Base-by-base conservation (phyloP, 2,113 vertebrate genomes). In the Alouatta palliata region DNA sequence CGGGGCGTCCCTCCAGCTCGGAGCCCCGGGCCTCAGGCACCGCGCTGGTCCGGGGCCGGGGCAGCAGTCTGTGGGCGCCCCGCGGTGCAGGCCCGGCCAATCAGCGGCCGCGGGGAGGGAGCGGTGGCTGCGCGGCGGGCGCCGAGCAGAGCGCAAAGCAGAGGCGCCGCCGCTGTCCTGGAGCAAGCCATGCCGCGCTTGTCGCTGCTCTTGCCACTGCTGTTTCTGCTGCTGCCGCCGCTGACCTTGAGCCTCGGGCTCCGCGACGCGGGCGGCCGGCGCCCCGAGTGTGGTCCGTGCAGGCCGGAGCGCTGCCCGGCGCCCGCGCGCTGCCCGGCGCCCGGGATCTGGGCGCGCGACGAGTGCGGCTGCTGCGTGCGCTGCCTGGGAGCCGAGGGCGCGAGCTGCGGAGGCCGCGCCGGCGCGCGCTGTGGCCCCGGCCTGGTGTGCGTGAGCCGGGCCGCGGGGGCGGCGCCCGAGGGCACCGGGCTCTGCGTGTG, bases 401-500 rank as follows among this genome's bases (percentile, higher is more conserved):
- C 96, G 27, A 92, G 82, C 91, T 98, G 97, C 77, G 97, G 98
- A 11, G 90, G 96, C 1, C n/a, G 1, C 23, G 96, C 85, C 0
- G 98, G 98, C 11, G 96, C 95, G 56, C 98, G 98, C 71, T 98
- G 98, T 20, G 98, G 97, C 30, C 98, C 98, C 0, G 98, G 98
- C 6, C 97, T 98, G 49, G 98, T 98, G 94, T 99, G 98, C 89
- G 98, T 98, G 0, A 98, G 98, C 95, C 97, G 87, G 49, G 64
- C 96, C 66, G 61, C 70, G 11, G 95, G 94, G 66, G 45, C 71
- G 45, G 97, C 77, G 32, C 97, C 96, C 82, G 98, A 98, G 85
- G 98, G 98, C 52, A 98, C 98, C 6, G 98, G 98, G 35, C 95
- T 97, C 13, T 99, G 98, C 80, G 95, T 98, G 90, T 99, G 98